Percentiles rank a stretch among this genome's conserved stretches.
Conservation (phyloP, 2,113 vertebrate genomes). For the Falcunculus frontatus region DNA sequence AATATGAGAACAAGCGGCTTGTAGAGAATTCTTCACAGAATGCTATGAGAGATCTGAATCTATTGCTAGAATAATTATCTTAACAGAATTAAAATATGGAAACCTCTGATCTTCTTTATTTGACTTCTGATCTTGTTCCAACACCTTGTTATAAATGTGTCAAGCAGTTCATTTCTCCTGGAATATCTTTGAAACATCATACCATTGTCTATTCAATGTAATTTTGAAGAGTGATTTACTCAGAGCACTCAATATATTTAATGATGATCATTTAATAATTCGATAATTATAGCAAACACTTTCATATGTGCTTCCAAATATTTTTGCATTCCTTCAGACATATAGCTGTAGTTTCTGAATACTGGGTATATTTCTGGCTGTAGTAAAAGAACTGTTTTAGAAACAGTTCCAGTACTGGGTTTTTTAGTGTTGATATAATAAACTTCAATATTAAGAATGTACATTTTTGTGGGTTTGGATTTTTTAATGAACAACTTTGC, state of each 20-base stretch:
- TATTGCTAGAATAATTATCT: background rate
- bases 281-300: background rate
- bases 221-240: background rate
- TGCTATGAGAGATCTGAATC: background rate
- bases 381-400: background rate
- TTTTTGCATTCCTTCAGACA: background rate
- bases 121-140: conserved; percentile 14
- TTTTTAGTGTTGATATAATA: background rate
- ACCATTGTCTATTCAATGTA: background rate
- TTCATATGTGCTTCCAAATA: conserved; percentile 1
- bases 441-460: background rate
- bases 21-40: background rate
- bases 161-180: background rate
- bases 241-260: background rate
- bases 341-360: background rate
- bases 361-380: background rate
- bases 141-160: background rate
- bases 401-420: background rate
- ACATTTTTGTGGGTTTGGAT: background rate
- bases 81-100: background rate
- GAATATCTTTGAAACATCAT: background rate
- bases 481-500: background rate
- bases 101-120: conserved; percentile 11
- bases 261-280: conserved; percentile 27
- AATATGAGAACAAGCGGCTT: background rate